Evolutionary conservation across 2,797 vertebrate species (phyloP).

Genomic region (Cossypha heuglini): DNA sequence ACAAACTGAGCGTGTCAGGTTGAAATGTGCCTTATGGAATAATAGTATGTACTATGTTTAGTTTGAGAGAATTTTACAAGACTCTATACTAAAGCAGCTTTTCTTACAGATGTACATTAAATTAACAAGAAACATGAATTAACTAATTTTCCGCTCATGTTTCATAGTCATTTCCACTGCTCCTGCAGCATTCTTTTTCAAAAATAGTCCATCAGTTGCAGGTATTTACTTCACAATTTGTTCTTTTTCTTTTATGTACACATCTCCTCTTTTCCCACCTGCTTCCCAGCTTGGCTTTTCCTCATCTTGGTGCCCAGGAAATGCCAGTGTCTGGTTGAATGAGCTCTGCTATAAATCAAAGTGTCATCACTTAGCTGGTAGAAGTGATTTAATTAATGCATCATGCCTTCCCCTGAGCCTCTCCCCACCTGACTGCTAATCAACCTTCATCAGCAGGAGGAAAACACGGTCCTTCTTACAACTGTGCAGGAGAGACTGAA

Average conservation of each 20-base stretch:
- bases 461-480: conserved; percentile 26
- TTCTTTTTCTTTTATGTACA: background rate
- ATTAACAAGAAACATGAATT: background rate
- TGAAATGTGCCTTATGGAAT: background rate
- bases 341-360: conserved; percentile 78
- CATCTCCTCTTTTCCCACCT: conserved; percentile 39
- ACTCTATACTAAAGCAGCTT: background rate
- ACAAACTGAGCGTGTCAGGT: background rate
- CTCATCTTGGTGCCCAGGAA: conserved; percentile 63
- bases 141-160: background rate
- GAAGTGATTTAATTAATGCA: conserved; percentile 80
- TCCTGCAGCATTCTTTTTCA: background rate
- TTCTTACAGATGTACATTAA: background rate
- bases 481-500: conserved; percentile 20
- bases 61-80: background rate
- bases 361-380: conserved; percentile 78
- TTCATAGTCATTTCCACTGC: background rate
- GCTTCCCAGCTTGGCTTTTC: conserved; percentile 52
- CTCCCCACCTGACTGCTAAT: conserved; percentile 78
- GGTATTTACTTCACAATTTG: background rate
- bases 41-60: background rate
- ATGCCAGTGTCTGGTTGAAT: conserved; percentile 70
- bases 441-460: conserved; percentile 73
- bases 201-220: background rate
- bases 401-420: conserved; percentile 68